A percentile compares a stretch with the other conserved stretches of the same genome.
phyloP scores from a whole-genome alignment of 2,888 invertebrate species.

The Phragmatobia fuliginosa region DNA sequence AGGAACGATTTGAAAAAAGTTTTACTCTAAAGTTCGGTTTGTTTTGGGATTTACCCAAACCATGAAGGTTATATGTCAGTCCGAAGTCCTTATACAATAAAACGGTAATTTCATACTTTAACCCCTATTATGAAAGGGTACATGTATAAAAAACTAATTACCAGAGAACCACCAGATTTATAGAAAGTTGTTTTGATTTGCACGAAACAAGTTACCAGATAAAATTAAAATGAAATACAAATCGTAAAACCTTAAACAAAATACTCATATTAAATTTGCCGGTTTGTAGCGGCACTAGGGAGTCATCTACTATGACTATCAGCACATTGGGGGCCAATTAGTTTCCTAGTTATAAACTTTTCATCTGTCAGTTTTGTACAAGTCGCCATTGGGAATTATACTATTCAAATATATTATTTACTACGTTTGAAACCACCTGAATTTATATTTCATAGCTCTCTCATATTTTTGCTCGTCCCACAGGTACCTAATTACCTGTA shows the following conservation, averaged over 20 bases:
- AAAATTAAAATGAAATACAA: not conserved
- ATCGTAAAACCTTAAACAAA: conserved; percentile 37
- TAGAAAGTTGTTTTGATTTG: not conserved
- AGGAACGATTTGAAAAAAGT: too few species aligned
- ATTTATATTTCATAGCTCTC: conserved; percentile 15
- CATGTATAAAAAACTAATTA: too few species aligned
- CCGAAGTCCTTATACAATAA: too few species aligned
- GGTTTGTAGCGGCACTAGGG: conserved; percentile 56
- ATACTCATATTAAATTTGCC: conserved; percentile 40
- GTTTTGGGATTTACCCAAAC: too few species aligned
- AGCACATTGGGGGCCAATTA: conserved; percentile 70
- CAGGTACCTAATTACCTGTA: not conserved
- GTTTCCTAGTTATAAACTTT: conserved; percentile 77
- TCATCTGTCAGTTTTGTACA: conserved; percentile 67
- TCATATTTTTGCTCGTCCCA: conserved; percentile 7
- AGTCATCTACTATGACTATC: conserved; percentile 70
- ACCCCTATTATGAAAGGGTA: too few species aligned
- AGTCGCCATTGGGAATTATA: conserved; percentile 53
- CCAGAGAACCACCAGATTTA: not conserved
- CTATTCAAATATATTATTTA: conserved; percentile 53
- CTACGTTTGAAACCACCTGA: conserved; percentile 43
- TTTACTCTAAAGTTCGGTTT: too few species aligned
- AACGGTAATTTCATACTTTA: too few species aligned
- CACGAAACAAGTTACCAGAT: not conserved
- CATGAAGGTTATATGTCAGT: too few species aligned